A percentile compares a stretch with the other conserved stretches of the same genome.
These are phyloP conservation scores for Sarcophilus harrisii DNA, from an alignment of 2,797 vertebrate species.

Conservation along the genomic window DNA sequence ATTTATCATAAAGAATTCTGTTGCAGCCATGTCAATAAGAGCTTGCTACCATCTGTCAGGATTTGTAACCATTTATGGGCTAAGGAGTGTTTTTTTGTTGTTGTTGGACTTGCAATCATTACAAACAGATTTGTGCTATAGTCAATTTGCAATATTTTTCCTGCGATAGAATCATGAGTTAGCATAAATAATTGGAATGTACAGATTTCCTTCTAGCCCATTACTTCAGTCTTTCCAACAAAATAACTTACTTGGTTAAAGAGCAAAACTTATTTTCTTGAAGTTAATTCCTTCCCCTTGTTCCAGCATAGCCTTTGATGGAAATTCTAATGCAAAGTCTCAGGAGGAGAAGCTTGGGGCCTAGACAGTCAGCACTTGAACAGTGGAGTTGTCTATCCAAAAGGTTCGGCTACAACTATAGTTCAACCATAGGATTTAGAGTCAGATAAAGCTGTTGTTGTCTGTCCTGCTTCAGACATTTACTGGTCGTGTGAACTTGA, in stretches of 20 bases:
- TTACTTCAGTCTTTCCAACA: slow-evolving; percentile 19
- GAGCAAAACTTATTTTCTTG: slow-evolving; percentile 51
- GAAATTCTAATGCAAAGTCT: slow-evolving; percentile 25
- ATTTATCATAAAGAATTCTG: slow-evolving; percentile 26
- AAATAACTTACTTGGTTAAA: not conserved
- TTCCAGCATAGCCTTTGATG: not conserved
- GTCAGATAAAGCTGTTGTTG: not conserved
- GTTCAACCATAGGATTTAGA: not conserved
- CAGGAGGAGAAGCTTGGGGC: not conserved
- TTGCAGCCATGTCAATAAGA: slow-evolving; percentile 44
- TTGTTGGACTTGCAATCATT: slow-evolving; percentile 53
- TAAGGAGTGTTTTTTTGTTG: not conserved
- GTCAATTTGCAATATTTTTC: not conserved
- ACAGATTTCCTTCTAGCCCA: slow-evolving; percentile 37
- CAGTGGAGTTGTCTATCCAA: not conserved
- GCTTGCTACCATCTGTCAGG: slow-evolving; percentile 35
- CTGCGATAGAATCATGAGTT: not conserved
- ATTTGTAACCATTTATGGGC: slow-evolving; percentile 50
- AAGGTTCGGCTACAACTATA: not conserved
- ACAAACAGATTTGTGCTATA: not conserved
- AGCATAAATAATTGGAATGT: slow-evolving; percentile 37
- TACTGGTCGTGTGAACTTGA: not conserved
- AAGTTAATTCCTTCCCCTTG: not conserved
- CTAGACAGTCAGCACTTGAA: not conserved
- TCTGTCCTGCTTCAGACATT: not conserved